These are phyloP conservation scores for Torymus auratus DNA, from an alignment of 2,888 invertebrate genomes.

Conservation along the genomic window DNA sequence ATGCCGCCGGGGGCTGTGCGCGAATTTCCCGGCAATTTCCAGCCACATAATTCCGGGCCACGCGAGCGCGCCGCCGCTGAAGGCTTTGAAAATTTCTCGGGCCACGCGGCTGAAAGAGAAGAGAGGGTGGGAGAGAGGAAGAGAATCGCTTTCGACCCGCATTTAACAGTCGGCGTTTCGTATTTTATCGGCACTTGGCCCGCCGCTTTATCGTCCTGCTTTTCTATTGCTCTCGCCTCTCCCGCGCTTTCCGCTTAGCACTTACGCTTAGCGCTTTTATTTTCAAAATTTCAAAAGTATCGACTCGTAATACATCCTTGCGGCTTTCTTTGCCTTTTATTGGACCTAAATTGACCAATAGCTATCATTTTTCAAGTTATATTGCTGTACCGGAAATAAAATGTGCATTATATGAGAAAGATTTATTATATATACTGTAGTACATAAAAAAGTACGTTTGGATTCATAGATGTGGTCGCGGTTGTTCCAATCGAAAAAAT, in stretches of 20 bases:
- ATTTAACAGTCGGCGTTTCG: conserved; percentile 57
- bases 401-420: too few species aligned
- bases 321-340: not conserved
- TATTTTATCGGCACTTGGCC: conserved; percentile 56
- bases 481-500: too few species aligned
- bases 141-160: conserved; percentile 51
- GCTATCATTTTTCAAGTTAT: too few species aligned
- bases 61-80: conserved; percentile 1
- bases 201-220: conserved; percentile 24
- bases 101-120: conserved; percentile 40
- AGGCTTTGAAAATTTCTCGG: conserved; percentile 45
- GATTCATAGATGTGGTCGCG: too few species aligned
- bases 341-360: too few species aligned
- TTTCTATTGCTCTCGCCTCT: conserved; percentile 29
- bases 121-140: conserved; percentile 33
- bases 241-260: not conserved
- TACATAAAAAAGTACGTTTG: too few species aligned
- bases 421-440: too few species aligned
- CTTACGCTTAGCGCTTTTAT: conserved; percentile 21
- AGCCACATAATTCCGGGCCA: conserved; percentile 45
- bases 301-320: not conserved
- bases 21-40: conserved; percentile 51
- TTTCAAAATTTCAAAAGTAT: conserved; percentile 30
- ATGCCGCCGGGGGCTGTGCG: not conserved
- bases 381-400: too few species aligned